A percentile compares a stretch with the other conserved stretches of the same genome.
Conservation (phyloP, 2,797 vertebrate genomes). For the Nasua narica region DNA sequence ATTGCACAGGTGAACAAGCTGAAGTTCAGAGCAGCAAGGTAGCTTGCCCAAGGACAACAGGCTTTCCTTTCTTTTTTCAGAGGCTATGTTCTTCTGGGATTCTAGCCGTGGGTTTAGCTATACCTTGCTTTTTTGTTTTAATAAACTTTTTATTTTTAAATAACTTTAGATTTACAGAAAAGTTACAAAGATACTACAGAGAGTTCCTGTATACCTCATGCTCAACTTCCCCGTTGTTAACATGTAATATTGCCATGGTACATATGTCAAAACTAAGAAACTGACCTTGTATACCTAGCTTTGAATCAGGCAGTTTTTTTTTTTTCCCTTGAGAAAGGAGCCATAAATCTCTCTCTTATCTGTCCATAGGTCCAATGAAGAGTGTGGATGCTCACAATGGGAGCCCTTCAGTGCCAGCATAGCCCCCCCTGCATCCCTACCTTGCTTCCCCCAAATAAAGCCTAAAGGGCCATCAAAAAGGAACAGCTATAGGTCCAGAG, state of each 20-base stretch:
- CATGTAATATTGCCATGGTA: background rate
- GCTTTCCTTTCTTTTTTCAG: background rate
- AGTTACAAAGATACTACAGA: background rate
- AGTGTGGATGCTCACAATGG: background rate
- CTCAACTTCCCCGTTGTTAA: background rate
- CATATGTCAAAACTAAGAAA: constrained; percentile 2
- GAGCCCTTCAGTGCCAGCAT: background rate
- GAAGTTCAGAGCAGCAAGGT: background rate
- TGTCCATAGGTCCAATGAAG: background rate
- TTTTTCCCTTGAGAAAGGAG: background rate
- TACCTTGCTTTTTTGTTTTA: background rate
- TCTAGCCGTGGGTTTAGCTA: background rate
- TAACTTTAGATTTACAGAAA: background rate
- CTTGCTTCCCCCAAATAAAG: background rate
- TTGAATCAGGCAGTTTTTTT: background rate
- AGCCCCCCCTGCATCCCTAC: background rate
- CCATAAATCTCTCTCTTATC: background rate
- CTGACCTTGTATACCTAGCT: background rate
- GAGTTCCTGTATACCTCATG: background rate
- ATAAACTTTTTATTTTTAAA: background rate
- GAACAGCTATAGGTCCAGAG: background rate
- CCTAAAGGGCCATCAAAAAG: background rate
- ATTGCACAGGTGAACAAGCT: background rate
- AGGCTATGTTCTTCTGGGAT: background rate
- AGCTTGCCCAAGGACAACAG: background rate